These are phyloP conservation scores for Dromococcyx pavoninus DNA, from an alignment of 2,797 vertebrate genomes.

Conservation along the genomic window DNA sequence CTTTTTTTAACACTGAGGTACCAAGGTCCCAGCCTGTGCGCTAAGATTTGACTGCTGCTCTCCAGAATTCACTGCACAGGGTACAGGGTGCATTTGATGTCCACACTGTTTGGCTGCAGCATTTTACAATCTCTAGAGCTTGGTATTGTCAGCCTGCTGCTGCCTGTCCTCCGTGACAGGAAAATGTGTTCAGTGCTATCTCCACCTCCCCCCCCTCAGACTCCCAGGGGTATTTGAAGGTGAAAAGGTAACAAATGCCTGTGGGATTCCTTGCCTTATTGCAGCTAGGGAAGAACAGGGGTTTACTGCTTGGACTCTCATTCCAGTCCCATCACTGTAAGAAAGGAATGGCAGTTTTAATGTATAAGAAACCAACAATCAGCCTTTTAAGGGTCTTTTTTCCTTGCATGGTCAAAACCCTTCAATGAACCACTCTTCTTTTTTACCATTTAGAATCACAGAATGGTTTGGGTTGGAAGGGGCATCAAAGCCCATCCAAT, in stretches of 20 bases:
- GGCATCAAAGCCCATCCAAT: no score
- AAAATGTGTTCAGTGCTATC: accelerated
- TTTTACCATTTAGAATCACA: no score
- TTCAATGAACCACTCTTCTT: neutral
- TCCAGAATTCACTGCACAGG: neutral
- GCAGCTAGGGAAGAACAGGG: neutral
- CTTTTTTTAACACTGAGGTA: neutral
- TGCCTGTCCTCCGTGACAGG: neutral
- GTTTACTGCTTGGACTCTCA: neutral
- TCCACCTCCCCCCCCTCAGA: neutral
- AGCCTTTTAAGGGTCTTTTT: neutral
- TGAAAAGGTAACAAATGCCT: neutral
- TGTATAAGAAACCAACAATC: accelerated
- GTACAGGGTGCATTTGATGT: neutral
- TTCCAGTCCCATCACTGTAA: neutral
- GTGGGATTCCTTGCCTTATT: neutral
- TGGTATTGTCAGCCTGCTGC: neutral
- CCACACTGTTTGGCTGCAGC: neutral
- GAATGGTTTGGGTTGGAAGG: no score
- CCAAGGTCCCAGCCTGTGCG: neutral
- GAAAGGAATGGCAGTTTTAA: neutral
- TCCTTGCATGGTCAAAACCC: neutral
- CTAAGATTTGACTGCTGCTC: neutral
- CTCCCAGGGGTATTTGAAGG: neutral
- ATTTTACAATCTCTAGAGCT: neutral